phyloP scores from a whole-genome alignment of 2,797 vertebrate species.

The Streptopelia turtur region DNA sequence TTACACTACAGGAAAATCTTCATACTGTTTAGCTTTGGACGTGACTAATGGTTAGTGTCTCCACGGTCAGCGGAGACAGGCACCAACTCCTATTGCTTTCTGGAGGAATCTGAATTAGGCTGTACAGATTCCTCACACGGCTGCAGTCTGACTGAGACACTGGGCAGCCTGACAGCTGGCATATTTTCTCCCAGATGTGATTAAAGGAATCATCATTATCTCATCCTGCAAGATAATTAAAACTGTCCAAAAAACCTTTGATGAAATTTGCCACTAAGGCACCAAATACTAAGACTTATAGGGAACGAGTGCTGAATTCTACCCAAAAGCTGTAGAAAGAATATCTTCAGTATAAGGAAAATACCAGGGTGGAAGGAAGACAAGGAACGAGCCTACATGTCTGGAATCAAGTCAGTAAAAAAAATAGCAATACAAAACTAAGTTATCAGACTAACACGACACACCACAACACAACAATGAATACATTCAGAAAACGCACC shows the following conservation, averaged over 20 bases:
- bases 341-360: not conserved
- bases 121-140: not conserved
- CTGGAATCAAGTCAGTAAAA: not conserved
- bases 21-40: not conserved
- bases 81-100: not conserved
- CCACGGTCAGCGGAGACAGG: not conserved
- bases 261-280: not conserved
- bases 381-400: not conserved
- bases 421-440: not conserved
- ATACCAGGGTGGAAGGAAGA: not conserved
- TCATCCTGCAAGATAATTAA: not conserved
- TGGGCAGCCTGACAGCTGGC: not conserved
- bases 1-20: not conserved
- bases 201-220: not conserved
- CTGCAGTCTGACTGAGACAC: not conserved
- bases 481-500: slow-evolving; percentile 71
- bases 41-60: not conserved
- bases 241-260: not conserved
- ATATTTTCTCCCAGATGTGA: not conserved
- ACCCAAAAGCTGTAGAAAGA: not conserved
- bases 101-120: not conserved
- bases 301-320: not conserved
- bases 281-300: not conserved
- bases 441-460: not conserved
- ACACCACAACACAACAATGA: not conserved